These are phyloP conservation scores for Oreotragus oreotragus DNA, from an alignment of 2,113 vertebrate species.

Conservation along the genomic window DNA sequence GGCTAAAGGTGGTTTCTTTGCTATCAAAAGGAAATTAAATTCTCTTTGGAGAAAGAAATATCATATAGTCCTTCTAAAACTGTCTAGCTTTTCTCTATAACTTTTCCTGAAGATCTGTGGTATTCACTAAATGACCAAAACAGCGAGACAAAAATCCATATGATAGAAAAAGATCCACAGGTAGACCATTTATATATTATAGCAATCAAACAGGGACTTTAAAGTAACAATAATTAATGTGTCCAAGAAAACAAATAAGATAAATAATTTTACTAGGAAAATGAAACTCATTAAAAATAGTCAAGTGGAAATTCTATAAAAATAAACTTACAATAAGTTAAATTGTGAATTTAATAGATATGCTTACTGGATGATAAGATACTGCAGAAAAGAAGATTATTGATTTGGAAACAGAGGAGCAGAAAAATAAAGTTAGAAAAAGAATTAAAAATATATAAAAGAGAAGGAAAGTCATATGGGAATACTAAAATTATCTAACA, in stretches of 20 bases:
- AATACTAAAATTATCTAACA: neutral
- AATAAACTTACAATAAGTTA: neutral
- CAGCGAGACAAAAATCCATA: neutral
- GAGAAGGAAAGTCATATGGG: neutral
- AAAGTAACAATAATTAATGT: neutral
- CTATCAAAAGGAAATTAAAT: neutral
- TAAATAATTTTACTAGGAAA: neutral
- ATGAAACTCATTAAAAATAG: neutral
- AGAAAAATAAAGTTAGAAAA: constrained; percentile 2
- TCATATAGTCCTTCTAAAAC: neutral
- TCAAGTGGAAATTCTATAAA: neutral
- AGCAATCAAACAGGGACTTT: neutral
- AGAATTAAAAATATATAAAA: neutral
- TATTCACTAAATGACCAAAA: neutral
- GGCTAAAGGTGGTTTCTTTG: neutral
- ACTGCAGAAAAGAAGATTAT: neutral
- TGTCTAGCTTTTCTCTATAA: neutral
- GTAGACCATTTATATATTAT: neutral
- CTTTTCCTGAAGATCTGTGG: neutral
- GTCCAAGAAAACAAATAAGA: neutral
- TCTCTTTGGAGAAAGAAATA: neutral
- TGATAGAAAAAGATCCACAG: neutral
- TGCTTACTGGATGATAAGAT: neutral
- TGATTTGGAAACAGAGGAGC: neutral
- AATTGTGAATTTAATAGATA: neutral